Evolutionary conservation across 64 coral and sea anemone genomes (phyloP).

Genomic region (Porites lutea): DNA sequence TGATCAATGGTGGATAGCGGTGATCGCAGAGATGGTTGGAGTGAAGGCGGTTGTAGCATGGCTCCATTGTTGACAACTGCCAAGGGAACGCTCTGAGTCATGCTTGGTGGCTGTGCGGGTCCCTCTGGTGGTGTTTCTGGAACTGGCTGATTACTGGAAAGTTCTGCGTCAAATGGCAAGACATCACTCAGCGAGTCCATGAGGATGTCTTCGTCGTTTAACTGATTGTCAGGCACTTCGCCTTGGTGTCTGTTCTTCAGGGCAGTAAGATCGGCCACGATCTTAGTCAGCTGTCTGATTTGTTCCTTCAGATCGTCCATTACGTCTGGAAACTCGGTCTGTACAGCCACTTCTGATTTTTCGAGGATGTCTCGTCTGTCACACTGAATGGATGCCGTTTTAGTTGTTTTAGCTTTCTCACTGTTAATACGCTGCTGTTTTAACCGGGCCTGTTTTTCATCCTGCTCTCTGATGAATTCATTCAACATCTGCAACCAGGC

Average conservation of each 20-base stretch:
- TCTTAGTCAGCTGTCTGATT: neutral
- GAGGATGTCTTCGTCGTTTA: neutral
- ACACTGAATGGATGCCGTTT: neutral
- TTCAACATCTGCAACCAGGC: neutral
- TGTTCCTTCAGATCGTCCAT: constrained; percentile 10
- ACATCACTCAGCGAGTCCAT: neutral
- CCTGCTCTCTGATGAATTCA: neutral
- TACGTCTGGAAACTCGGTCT: neutral
- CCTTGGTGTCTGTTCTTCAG: neutral
- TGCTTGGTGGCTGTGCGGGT: neutral
- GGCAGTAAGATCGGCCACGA: neutral
- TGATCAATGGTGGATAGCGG: neutral
- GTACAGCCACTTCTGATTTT: neutral
- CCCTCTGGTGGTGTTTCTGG: neutral
- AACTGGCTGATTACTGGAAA: neutral
- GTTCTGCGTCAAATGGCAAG: neutral
- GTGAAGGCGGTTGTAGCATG: neutral
- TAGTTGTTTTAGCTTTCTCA: neutral
- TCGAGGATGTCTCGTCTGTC: neutral
- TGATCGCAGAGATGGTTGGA: neutral
- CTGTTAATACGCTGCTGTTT: neutral
- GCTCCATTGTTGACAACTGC: neutral
- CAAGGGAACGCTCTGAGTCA: neutral
- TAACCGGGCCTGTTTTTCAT: constrained; percentile 2
- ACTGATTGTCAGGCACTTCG: neutral